Percentiles rank a stretch among this genome's conserved stretches.
Evolutionary conservation across 2,797 vertebrate species (phyloP).

Genomic region (Limosa lapponica): DNA sequence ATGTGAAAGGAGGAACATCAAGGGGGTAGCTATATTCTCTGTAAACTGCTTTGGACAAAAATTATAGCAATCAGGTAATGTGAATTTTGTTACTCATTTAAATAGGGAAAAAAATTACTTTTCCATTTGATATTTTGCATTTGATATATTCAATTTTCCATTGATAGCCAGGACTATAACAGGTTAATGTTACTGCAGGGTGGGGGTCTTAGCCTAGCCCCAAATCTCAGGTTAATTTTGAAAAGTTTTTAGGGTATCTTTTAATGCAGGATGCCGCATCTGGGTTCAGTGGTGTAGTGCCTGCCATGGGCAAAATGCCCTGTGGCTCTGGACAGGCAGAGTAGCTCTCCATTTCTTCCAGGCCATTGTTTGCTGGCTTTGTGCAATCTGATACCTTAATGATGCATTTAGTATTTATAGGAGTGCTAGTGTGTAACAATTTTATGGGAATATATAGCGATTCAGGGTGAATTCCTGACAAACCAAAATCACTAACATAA

Average conservation of each 20-base stretch:
- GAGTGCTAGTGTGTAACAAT: fast-evolving
- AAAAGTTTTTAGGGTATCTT: neutral
- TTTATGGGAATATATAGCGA: neutral
- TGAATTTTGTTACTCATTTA: neutral
- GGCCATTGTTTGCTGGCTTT: neutral
- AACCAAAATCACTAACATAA: neutral
- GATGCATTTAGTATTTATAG: neutral
- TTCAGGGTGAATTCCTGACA: neutral
- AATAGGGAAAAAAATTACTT: neutral
- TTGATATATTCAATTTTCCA: neutral
- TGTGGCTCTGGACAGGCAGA: neutral
- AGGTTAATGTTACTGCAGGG: neutral
- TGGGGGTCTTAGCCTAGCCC: neutral
- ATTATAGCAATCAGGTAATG: neutral
- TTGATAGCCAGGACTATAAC: neutral
- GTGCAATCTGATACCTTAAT: neutral
- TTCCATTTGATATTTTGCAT: neutral
- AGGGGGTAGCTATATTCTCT: neutral
- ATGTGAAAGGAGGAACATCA: neutral
- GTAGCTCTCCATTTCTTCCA: neutral
- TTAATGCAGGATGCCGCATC: neutral
- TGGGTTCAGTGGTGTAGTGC: neutral
- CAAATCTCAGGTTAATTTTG: neutral
- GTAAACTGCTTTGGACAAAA: neutral
- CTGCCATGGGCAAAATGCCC: neutral